Evolutionary conservation across 2,888 invertebrate genomes (phyloP), one percentile per base, ranked within the genome.

Genomic region (Drosophila paranaensis): DNA sequence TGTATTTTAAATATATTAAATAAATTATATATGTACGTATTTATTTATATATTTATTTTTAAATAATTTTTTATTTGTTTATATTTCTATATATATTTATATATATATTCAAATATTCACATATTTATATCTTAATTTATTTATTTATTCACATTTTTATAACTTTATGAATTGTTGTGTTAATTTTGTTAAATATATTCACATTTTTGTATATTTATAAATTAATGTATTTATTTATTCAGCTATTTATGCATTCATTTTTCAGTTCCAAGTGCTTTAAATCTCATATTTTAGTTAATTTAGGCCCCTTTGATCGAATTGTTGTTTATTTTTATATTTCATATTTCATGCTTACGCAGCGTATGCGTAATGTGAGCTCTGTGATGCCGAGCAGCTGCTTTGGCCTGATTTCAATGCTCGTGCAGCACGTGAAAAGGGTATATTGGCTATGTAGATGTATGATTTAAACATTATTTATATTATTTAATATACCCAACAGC

Each of bases 301-400:
- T 3, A 33, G 8, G 20, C 20, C 5, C 25, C 39, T 53, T 39
- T 39, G 39, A 39, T 25, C 9, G n/a, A 53, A 37, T 14, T 53
- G 37, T 39, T 30, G 5, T 20, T 6, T 37, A 37, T 37, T 25
- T 27, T 11, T 54, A 42, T 43, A 35, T 60, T 37, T 30, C 40
- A 14, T 20, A 27, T 63, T 66, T 57, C 45, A 30, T 50, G 63
- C 56, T 60, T 53, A 79, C 62, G 73, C 74, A 16, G 45, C 81
- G 73, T 72, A 77, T 80, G 63, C 77, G 73, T 77, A 64, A 80
- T 66, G 53, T 66, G 61, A 66, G 42, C 56, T 13, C 35, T 3
- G 6, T 45, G 71, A 54, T 48, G 61, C 56, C 39, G 3, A 9
- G 43, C 77, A 45, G 54, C 54, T 37, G 55, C 16, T 48, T 37